Evolutionary conservation across 2,888 invertebrate species (phyloP), one percentile per base, ranked within the genome.

Genomic region (Charanyca ferruginea): DNA sequence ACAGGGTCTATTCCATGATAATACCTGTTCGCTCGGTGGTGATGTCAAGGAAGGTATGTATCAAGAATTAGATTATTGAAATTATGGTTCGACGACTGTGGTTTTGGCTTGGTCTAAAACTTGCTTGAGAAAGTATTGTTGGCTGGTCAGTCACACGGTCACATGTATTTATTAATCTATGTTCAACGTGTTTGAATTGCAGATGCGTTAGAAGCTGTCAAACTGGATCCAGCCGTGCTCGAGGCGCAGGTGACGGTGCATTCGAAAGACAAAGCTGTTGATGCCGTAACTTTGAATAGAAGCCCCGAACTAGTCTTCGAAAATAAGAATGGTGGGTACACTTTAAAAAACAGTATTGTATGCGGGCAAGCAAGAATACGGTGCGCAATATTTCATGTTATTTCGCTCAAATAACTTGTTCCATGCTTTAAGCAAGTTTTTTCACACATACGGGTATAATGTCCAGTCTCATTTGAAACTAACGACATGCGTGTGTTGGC

Each of bases 191-290:
- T 63, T 65, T 68, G 6, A 57, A 48, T 66, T 66, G 22, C 80
- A 92, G 94, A 93, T 80, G 91, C 91, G 1, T 65, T 94, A 63
- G 82, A 89, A 48, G 91, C 92, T 28, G 87, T 94, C 0, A 94
- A 93, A 79, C 70, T 88, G 41, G 94, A 94, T 49, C 94, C 94
- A 5, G 94, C 94, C 0, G 92, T 94, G 6, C 72, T 94, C 64
- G 93, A 94, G 67, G 94, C 91, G 0, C 91, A 91, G 60, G 86
- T 94, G 32, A 89, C 91, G 0, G 65, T 89, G 35, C 80, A 84
- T 53, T 63, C 68, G 4, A 73, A 61, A 49, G 23, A 64, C 16
- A 67, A 61, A 55, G 25, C 52, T 49, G 45, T 51, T 45, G 23
- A 53, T 8, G n/a, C 49, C 8, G 22, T 16, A 49, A 48, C 59